These are phyloP conservation scores for Platanista minor DNA, from an alignment of 2,113 vertebrate genomes.

Conservation along the genomic window DNA sequence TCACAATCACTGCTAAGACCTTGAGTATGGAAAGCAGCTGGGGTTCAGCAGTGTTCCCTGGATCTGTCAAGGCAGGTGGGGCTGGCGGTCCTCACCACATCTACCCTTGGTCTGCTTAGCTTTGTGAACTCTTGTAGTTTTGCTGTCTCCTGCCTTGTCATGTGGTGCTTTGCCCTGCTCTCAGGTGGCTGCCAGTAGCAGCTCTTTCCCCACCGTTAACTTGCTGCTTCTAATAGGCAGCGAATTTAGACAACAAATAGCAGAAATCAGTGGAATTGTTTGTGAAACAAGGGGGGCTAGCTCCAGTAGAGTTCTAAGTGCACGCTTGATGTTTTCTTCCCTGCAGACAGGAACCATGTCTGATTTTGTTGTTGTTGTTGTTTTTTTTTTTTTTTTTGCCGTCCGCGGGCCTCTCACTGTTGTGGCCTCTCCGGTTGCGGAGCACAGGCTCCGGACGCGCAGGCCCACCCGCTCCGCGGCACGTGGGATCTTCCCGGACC, in stretches of 20 bases:
- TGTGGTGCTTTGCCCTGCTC: not conserved
- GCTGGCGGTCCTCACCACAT: too few relatives aligned
- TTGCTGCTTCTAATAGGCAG: not conserved
- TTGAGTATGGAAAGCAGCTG: not conserved
- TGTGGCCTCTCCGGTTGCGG: too few relatives aligned
- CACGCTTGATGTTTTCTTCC: rapidly evolving
- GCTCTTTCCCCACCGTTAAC: not conserved
- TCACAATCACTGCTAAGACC: not conserved
- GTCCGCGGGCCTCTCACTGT: too few relatives aligned
- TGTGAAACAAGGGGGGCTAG: not conserved
- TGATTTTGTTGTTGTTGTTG: not conserved
- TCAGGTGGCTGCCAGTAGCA: not conserved
- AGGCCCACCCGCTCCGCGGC: too few relatives aligned
- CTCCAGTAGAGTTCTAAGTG: rapidly evolving
- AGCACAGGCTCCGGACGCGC: too few relatives aligned
- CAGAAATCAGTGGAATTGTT: not conserved
- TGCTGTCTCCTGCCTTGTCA: not conserved
- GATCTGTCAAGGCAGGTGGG: too few relatives aligned
- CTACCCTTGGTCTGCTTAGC: not conserved
- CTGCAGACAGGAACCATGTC: not conserved
- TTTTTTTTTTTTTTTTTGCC: too few relatives aligned
- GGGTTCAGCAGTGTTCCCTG: too few relatives aligned
- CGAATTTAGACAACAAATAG: too few relatives aligned
- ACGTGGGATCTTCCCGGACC: too few relatives aligned
- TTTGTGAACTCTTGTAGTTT: not conserved